Evolutionary conservation across 2,113 vertebrate genomes (phyloP).

Genomic region (Oryzias celebensis): DNA sequence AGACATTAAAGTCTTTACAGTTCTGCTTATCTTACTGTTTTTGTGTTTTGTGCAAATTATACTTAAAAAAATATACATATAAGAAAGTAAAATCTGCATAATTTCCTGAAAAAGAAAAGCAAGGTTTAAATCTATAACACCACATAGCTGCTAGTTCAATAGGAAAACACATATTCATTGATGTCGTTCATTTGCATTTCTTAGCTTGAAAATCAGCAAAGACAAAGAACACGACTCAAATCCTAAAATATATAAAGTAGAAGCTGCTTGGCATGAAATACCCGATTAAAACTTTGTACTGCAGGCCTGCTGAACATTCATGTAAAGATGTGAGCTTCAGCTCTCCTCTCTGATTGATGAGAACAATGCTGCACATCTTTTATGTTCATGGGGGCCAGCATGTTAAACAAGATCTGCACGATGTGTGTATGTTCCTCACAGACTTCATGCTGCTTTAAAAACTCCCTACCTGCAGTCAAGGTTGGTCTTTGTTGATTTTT

Average conservation of each 20-base stretch:
- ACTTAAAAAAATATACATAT: too few relatives aligned
- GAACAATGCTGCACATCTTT: conserved; percentile 5
- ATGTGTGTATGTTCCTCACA: neutral
- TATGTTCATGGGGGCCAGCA: neutral
- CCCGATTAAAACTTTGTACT: neutral
- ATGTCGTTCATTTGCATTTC: too few relatives aligned
- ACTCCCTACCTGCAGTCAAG: neutral
- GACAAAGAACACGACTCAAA: too few relatives aligned
- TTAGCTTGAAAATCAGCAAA: too few relatives aligned
- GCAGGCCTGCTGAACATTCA: neutral
- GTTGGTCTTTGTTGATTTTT: neutral
- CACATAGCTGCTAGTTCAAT: too few relatives aligned
- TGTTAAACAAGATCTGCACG: conserved; percentile 5
- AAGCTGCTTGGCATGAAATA: neutral
- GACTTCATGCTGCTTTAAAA: neutral
- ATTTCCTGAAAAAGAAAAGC: too few relatives aligned
- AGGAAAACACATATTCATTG: too few relatives aligned
- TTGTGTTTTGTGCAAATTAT: too few relatives aligned
- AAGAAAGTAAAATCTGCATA: too few relatives aligned
- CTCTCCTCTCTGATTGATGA: conserved; percentile 14
- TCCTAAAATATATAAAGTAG: neutral
- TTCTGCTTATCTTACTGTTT: too few relatives aligned
- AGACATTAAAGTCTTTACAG: too few relatives aligned
- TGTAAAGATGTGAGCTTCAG: conserved; percentile 6
- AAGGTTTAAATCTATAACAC: too few relatives aligned